phyloP scores from a whole-genome alignment of 2,888 invertebrate species.

The Drosophila niveifrons region DNA sequence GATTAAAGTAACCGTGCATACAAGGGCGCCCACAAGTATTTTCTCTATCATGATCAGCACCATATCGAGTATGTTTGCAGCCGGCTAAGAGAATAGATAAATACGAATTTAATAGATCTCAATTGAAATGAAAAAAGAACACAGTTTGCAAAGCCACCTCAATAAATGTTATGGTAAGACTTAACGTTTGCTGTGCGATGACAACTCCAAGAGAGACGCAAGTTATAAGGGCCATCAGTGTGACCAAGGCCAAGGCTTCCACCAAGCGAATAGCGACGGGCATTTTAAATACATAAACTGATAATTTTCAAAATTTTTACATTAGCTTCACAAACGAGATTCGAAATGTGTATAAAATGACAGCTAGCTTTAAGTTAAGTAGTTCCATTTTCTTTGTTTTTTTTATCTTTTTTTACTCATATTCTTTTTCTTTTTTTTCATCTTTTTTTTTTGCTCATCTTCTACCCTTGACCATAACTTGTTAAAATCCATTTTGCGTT shows the following conservation, averaged over 20 bases:
- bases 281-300: slow-evolving; percentile 38
- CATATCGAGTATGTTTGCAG: slow-evolving; percentile 54
- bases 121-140: not conserved
- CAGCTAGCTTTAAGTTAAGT: not conserved
- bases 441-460: not conserved
- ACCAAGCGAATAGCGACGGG: slow-evolving; percentile 63
- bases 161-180: slow-evolving; percentile 45
- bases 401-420: not conserved
- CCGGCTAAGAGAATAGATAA: slow-evolving; percentile 47
- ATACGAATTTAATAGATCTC: not conserved
- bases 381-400: not conserved
- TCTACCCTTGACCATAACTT: not conserved
- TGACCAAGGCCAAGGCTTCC: slow-evolving; percentile 61
- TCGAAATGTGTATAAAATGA: slow-evolving; percentile 26
- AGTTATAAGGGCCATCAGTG: slow-evolving; percentile 58
- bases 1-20: slow-evolving; percentile 40
- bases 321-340: not conserved
- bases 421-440: not conserved
- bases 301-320: slow-evolving; percentile 3
- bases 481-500: slow-evolving; percentile 14
- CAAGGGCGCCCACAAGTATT: slow-evolving; percentile 52
- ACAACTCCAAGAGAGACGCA: slow-evolving; percentile 57
- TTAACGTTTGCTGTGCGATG: slow-evolving; percentile 50
- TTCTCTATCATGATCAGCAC: slow-evolving; percentile 49
- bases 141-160: slow-evolving; percentile 33